Percentiles rank a stretch among this genome's conserved stretches.
Conservation (phyloP, 2,113 vertebrate genomes). For the Rafetus swinhoei region DNA sequence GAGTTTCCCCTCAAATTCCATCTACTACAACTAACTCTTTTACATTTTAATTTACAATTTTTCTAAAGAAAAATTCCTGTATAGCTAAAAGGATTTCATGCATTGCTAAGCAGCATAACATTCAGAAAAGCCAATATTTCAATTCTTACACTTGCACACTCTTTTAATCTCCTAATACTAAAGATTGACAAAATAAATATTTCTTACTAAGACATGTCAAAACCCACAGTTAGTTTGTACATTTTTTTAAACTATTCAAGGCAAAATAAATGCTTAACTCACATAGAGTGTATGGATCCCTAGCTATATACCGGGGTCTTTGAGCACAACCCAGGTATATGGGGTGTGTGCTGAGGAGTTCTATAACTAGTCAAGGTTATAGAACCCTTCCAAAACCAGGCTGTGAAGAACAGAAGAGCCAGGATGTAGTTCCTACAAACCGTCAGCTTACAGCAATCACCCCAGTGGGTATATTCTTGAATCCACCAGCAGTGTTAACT, state of each 20-base stretch:
- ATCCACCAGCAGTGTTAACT: not conserved
- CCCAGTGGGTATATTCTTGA: not conserved
- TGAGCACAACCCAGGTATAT: not conserved
- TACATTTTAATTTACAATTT: not conserved
- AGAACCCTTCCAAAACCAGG: not conserved
- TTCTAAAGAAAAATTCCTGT: not conserved
- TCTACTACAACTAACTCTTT: not conserved
- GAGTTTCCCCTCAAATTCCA: not conserved
- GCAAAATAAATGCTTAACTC: not conserved
- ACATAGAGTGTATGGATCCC: not conserved
- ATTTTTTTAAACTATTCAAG: not conserved
- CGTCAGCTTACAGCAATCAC: not conserved
- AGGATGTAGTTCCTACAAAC: not conserved
- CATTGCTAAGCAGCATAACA: not conserved
- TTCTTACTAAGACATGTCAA: not conserved
- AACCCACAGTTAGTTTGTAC: not conserved
- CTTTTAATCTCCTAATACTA: not conserved
- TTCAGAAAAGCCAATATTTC: not conserved
- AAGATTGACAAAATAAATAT: not conserved
- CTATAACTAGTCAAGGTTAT: not conserved
- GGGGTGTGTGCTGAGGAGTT: not conserved
- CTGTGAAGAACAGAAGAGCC: not conserved
- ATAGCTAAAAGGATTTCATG: not conserved
- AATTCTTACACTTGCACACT: not conserved
- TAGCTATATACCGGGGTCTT: not conserved